Evolutionary conservation across 1,140 invertebrate species (phyloP), one percentile per base, ranked within the genome.

Genomic region (Drosophila virilis): DNA sequence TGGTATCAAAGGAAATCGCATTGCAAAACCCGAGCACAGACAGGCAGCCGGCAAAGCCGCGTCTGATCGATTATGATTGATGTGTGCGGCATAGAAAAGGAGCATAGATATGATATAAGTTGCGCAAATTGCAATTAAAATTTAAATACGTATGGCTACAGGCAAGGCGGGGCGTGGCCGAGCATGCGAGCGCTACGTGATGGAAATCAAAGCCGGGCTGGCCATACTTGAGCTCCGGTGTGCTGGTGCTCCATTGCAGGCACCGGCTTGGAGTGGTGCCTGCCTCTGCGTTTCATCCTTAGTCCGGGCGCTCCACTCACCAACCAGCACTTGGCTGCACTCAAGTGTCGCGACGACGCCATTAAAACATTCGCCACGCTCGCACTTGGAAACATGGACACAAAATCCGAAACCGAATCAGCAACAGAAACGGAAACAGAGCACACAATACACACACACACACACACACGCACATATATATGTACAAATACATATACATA

Each of bases 31-130:
- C 51, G 37, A 13, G 40, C 57, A 67, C 70, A 77, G 77, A 69
- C 69, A 72, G 59, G 22, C 22, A 22, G 0, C 71, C 48, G 52
- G 43, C 64, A 80, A 89, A 79, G 32, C 28, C 4, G 46, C 67
- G 55, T 1, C 77, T 89, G 84, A 89, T 89, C 84, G 84, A 89
- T 89, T 80, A 80, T 89, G 84, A 90, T 89, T 73, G 84, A 89
- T 89, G 77, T 64, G 32, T 46, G 33, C 9, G 6, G 13, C 50
- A 17, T 40, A 28, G 42, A 33, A 1, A 28, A 55, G 15, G 1
- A 45, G 54, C 13, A 52, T 60, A 71, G 33, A 33, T 6, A 6
- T 9, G 28, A 15, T 10, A 15, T 10, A 13, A 10, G 17, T 28
- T 22, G 8, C 6, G 10, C 7, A 33, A 7, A 50, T 52, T 61